phyloP scores from a whole-genome alignment of 2,113 vertebrate genomes.

The Meles meles region DNA sequence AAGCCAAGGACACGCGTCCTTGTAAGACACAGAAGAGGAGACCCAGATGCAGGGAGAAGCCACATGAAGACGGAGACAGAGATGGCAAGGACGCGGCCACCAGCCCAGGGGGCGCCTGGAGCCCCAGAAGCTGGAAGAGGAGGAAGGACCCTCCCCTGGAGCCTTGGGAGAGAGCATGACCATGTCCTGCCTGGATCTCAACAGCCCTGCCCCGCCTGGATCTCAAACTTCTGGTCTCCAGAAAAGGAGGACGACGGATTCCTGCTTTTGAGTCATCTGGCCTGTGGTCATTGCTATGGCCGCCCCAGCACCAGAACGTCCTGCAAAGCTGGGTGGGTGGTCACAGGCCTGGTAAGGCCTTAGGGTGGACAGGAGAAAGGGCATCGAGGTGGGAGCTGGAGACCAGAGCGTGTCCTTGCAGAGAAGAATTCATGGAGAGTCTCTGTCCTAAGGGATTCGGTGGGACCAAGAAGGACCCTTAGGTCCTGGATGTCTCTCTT shows the following conservation, averaged over 20 bases:
- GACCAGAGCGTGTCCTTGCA: too few species aligned
- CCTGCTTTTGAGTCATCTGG: fast-evolving
- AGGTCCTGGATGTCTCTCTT: neutral
- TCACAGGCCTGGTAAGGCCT: fast-evolving
- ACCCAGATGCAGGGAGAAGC: neutral
- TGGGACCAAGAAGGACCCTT: neutral
- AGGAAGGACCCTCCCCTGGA: fast-evolving
- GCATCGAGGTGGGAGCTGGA: neutral
- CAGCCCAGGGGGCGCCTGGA: fast-evolving
- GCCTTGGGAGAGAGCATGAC: fast-evolving
- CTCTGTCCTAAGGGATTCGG: neutral
- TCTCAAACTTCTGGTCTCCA: too few species aligned
- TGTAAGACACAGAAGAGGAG: neutral
- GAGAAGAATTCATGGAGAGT: too few species aligned
- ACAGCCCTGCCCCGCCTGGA: fast-evolving
- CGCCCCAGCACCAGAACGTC: fast-evolving
- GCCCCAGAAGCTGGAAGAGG: neutral
- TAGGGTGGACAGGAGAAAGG: neutral
- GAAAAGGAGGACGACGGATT: fast-evolving
- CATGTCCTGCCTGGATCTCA: neutral
- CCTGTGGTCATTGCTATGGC: fast-evolving
- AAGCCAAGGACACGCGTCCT: neutral
- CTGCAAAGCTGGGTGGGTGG: too few species aligned
- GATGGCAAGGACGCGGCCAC: fast-evolving
- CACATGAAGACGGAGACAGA: fast-evolving